Evolutionary conservation across 1,140 invertebrate species (phyloP), one percentile per base, ranked within the genome.

Genomic region (Homalodisca vitripennis): DNA sequence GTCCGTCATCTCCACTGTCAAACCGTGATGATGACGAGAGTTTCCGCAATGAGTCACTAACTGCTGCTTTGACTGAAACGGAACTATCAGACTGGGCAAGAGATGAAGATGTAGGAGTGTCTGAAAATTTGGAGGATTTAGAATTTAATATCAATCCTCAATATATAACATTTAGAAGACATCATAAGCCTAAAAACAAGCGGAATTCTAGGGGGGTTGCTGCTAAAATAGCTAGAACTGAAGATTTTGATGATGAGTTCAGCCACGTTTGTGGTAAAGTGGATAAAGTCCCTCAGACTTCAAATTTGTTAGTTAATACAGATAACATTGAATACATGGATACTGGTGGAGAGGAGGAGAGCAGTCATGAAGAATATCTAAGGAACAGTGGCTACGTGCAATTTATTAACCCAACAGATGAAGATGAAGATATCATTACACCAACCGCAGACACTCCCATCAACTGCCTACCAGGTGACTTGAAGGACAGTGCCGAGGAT

Each of bases 81-180:
- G 92, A 94, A 76, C 79, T 93, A 13, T 93, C 91, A 0, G 92
- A 94, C 78, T 93, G 91, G 92, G 91, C 89, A 0, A 84, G 87
- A 1, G 91, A 93, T 72, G 88, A 87, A 71, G 88, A 86, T 22
- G 80, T 74, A 3, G 74, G 80, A 2, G 89, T 89, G 0, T 86
- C 89, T 1, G 90, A 92, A 70, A 89, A 91, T 75, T 83, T 91
- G 60, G 85, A 85, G 29, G 87, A 89, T 68, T 83, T 85, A 46
- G 87, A 87, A 53, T 85, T 87, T 63, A 72, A 69, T 29, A 79
- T 87, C 0, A 84, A 87, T 73, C 81, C 84, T 0, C 67, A 68
- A 41, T 82, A 81, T 69, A 78, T 84, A n/a, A 82, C 78, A 2
- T 83, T 81, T 10, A 76, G 80, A 51, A 77, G 82, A 3, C 82